phyloP scores from a whole-genome alignment of 2,888 invertebrate genomes.

The Eugnorisma glareosa region DNA sequence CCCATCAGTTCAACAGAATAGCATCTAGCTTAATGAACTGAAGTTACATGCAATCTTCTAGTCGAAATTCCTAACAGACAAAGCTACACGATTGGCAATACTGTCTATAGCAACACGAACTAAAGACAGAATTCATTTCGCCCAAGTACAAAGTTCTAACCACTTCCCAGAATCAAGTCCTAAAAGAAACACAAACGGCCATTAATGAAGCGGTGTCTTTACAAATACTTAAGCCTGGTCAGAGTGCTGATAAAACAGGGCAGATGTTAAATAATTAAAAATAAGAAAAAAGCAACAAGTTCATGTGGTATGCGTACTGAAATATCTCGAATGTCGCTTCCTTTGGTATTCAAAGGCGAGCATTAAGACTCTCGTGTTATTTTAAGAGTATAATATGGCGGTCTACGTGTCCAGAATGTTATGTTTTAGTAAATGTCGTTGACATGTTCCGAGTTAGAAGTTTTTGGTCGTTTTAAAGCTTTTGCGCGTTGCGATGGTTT shows the following conservation, averaged over 20 bases:
- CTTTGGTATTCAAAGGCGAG: slow-evolving; percentile 55
- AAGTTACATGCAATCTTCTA: neutral
- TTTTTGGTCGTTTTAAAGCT: slow-evolving; percentile 6
- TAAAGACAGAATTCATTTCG: neutral
- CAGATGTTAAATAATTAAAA: slow-evolving; percentile 60
- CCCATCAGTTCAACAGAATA: neutral
- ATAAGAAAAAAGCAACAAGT: slow-evolving; percentile 36
- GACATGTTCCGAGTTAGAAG: slow-evolving; percentile 32
- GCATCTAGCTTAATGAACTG: neutral
- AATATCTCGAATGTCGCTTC: slow-evolving; percentile 55
- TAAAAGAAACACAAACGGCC: slow-evolving; percentile 17
- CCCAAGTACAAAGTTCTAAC: slow-evolving; percentile 21
- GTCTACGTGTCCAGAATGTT: slow-evolving; percentile 57
- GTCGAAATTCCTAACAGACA: neutral
- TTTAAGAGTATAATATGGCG: slow-evolving; percentile 47
- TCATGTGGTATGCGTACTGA: slow-evolving; percentile 46
- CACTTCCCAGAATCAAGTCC: slow-evolving; percentile 23
- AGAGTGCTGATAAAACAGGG: slow-evolving; percentile 47
- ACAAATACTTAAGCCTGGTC: slow-evolving; percentile 21
- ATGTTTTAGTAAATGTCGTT: slow-evolving; percentile 38
- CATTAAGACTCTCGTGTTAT: slow-evolving; percentile 52
- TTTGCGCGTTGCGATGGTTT: neutral
- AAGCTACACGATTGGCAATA: neutral
- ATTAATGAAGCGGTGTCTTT: slow-evolving; percentile 45
- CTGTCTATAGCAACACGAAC: neutral